Evolutionary conservation across 2,113 vertebrate species (phyloP), one percentile per base, ranked within the genome.

Genomic region (Tenrec ecaudatus): DNA sequence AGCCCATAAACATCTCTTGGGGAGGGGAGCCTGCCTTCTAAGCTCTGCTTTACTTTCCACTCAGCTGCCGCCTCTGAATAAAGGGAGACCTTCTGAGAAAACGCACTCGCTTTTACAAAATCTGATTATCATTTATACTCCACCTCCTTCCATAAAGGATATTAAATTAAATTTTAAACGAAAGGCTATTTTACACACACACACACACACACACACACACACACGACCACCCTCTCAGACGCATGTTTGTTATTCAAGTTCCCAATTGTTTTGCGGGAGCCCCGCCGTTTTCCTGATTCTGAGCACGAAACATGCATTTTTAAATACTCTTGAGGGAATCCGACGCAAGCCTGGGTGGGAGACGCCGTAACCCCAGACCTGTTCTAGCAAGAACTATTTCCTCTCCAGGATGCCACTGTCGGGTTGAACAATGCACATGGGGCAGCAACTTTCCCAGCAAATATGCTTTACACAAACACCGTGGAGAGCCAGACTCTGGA

Each of bases 141-240:
- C 20, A 75, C 43, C 12, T 38, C 33, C 68, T 82, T 40, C 40
- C 40, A 68, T 15, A 40, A 86, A 60, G 15, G 73, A 64, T 33
- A 66, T 60, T 82, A 78, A 88, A 82, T 83, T 69, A 80, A 84
- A 81, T 43, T 53, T 47, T 62, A 80, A 86, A 47, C 43, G 58
- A 85, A 58, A 92, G 64, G 10, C 64, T 23, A 77, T 58, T 23
- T 38, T 29, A 31, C 27, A 27, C 25, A 6, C 40, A 6, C 2
- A 83, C 36, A 47, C 5, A 47, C 5, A 47, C 20, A 31, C 27
- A 31, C 25, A 7, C 57, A 6, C 23, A 83, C 36, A 53, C 47
- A 53, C 47, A 53, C 4, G 11, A 10, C 6, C 47, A 82, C 47
- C 47, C 60, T 86, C 91, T 20, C 91, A 82, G 76, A 43, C 20